Conservation (phyloP, 1,140 invertebrate genomes). For the Druon quercuslanigerum region DNA sequence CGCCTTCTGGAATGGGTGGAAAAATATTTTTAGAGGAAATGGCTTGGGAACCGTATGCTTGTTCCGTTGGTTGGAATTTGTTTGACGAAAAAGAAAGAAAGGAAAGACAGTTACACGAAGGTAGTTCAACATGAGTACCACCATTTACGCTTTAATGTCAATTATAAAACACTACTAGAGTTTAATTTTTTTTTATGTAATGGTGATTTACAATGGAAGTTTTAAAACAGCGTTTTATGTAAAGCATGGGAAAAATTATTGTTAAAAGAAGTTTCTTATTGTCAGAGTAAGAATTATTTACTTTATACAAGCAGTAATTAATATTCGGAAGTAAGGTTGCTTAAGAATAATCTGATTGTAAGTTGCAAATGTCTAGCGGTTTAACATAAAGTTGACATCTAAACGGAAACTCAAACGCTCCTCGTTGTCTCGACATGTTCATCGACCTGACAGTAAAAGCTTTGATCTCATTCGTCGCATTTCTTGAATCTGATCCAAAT, state of each 20-base stretch:
- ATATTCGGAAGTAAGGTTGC: no score
- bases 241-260: no score
- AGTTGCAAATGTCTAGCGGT: neutral
- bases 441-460: slow-evolving; percentile 21
- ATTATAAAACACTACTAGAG: no score
- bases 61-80: neutral
- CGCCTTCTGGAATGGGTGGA: neutral
- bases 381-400: neutral
- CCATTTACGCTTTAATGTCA: no score
- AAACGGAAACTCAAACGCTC: neutral
- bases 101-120: neutral
- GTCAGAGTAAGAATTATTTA: no score
- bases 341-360: neutral
- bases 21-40: slow-evolving; percentile 17
- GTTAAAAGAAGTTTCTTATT: no score
- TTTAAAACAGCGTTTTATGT: no score
- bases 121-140: no score
- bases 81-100: neutral
- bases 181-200: no score
- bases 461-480: slow-evolving; percentile 17
- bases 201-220: no score
- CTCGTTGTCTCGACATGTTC: slow-evolving; percentile 14
- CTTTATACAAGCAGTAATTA: no score
- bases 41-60: neutral
- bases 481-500: slow-evolving; percentile 19